phyloP scores from a whole-genome alignment of 2,888 invertebrate species.

The Scaptomyza flava region DNA sequence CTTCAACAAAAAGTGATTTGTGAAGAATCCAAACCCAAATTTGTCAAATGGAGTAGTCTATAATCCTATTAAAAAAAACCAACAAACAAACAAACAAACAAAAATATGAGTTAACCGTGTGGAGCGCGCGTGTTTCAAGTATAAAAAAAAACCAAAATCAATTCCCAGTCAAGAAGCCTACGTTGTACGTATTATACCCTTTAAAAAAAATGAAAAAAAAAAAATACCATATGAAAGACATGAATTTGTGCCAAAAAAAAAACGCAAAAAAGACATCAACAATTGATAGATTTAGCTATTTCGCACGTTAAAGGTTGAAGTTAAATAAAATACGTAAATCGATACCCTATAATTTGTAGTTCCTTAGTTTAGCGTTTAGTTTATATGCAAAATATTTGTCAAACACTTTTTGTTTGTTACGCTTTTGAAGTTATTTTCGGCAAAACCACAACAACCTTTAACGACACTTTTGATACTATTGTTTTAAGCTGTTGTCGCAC shows the following conservation, averaged over 20 bases:
- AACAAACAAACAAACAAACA: too few species aligned
- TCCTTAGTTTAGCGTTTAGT: constrained; percentile 53
- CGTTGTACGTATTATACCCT: constrained; percentile 66
- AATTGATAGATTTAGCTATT: constrained; percentile 25
- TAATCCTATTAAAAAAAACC: constrained; percentile 32
- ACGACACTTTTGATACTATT: constrained; percentile 40
- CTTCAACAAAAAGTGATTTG: constrained; percentile 25
- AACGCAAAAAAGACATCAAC: constrained; percentile 58
- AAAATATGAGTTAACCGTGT: constrained; percentile 55
- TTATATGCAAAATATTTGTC: constrained; percentile 37
- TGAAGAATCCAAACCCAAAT: constrained; percentile 27
- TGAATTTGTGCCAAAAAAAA: constrained; percentile 73
- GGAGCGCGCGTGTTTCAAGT: constrained; percentile 66
- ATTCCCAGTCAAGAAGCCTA: constrained; percentile 56
- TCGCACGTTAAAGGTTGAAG: constrained; percentile 73
- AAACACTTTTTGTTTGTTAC: constrained; percentile 57
- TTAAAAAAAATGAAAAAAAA: constrained; percentile 12
- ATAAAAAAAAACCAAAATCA: constrained; percentile 33
- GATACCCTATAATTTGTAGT: constrained; percentile 51
- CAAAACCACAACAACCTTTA: constrained; percentile 12
- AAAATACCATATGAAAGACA: constrained; percentile 50
- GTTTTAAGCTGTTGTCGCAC: constrained; percentile 50
- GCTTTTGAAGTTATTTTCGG: constrained; percentile 55
- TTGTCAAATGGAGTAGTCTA: constrained; percentile 76
- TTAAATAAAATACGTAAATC: constrained; percentile 20